Percentiles rank a stretch among this genome's conserved stretches.
Evolutionary conservation across 1,140 invertebrate species (phyloP).

Genomic region (Ladona fulva): DNA sequence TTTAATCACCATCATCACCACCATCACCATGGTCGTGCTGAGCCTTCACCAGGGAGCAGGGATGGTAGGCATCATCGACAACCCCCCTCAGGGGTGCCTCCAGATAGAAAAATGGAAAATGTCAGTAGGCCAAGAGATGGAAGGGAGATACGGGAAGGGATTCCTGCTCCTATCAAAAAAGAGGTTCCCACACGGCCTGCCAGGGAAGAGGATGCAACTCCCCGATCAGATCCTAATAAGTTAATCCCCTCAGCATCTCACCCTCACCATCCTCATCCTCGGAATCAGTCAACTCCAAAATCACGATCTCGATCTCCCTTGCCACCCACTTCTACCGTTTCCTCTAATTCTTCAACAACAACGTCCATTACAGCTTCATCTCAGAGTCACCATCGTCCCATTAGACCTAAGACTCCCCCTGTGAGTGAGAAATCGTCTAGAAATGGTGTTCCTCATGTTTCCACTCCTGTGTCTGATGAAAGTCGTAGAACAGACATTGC

Average conservation of each 20-base stretch:
- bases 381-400: neutral
- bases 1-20: neutral
- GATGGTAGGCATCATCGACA: neutral
- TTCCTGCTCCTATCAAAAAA: neutral
- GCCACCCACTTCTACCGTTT: neutral
- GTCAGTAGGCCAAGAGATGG: neutral
- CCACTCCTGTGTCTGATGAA: neutral
- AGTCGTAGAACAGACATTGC: neutral
- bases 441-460: neutral
- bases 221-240: neutral
- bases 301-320: neutral
- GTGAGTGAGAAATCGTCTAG: neutral
- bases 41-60: neutral
- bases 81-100: neutral
- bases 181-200: neutral
- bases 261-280: neutral
- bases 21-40: neutral
- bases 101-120: neutral
- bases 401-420: neutral
- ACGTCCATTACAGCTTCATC: neutral
- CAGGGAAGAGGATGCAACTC: neutral
- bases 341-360: neutral
- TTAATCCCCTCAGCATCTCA: neutral
- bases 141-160: neutral
- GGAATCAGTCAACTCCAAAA: neutral